Evolutionary conservation across 2,888 invertebrate species (phyloP), one percentile per base, ranked within the genome.

Genomic region (Tridacna crocea): DNA sequence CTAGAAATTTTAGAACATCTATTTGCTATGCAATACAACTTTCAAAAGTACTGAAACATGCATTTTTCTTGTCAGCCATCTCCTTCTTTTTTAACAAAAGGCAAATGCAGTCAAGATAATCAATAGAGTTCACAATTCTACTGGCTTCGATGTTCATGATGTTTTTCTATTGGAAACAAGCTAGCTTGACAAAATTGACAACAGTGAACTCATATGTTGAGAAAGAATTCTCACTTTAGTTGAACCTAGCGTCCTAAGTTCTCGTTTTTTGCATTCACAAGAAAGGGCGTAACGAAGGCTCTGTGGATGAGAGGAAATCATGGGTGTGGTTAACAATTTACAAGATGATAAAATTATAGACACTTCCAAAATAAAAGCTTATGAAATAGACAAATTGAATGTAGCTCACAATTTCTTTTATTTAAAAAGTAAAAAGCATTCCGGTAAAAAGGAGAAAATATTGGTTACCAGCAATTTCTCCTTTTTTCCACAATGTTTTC

Each of bases 241-340:
- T 65, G 77, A 75, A 79, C 83, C 83, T 77, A 83, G 63, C 22
- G 46, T 72, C 68, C 72, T 82, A 63, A 63, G 79, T 70, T 78
- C 76, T 76, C 72, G 70, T 73, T 78, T 86, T 47, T 75, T 55
- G 76, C 86, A 86, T 26, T 83, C 83, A 82, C 86, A 86, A n/a
- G 80, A 63, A 26, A 86, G 77, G 36, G 83, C 86, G 68, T 83
- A 76, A 61, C 82, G 58, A n/a, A 86, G 78, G 60, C 80, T 86
- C 86, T 86, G 86, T 83, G 76, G 66, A 86, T 51, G 27, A 22
- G 61, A 61, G 61, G 61, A 61, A 61, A 22, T 61, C 26, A 61
- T 22, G 19, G 19, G 58, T 4, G 10, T 58, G 19, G 10, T 58
- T 58, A 58, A 10, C 17, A 4, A 2, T 58, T n/a, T 19, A 58